Percentiles rank a stretch among this genome's conserved stretches.
Conservation (phyloP, 2,888 invertebrate genomes). For the Smittia aterrima region DNA sequence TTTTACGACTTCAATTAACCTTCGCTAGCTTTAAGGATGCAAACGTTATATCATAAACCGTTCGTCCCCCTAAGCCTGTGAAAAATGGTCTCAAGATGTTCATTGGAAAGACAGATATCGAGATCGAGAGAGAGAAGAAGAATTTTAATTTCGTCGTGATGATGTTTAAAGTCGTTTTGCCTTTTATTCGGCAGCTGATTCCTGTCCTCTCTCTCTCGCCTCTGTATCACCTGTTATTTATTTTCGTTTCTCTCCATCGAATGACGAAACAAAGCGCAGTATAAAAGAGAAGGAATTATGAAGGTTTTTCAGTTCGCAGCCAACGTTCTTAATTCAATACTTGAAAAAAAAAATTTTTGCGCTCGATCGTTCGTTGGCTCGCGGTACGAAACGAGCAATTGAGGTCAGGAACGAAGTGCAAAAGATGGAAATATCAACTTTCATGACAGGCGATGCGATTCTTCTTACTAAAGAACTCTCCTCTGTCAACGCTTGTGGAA, state of each 20-base stretch:
- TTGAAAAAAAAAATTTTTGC: not conserved
- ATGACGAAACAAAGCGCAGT: not conserved
- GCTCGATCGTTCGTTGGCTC: not conserved
- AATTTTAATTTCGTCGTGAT: conserved; percentile 8
- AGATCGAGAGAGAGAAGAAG: not conserved
- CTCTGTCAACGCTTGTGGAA: not conserved
- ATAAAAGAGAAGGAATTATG: not conserved
- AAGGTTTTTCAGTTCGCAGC: conserved; percentile 9
- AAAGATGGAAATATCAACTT: conserved; percentile 8
- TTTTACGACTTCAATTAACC: not conserved
- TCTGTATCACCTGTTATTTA: conserved; percentile 25
- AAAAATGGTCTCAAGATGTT: conserved; percentile 25
- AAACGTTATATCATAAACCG: conserved; percentile 6
- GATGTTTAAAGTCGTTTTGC: not conserved
- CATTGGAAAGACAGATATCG: not conserved
- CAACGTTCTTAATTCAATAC: too few relatives aligned
- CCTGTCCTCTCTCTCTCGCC: not conserved
- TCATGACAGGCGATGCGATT: not conserved
- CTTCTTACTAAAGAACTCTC: not conserved
- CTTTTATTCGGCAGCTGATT: not conserved
- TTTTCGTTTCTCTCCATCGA: not conserved
- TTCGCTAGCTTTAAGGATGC: not conserved
- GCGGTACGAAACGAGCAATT: not conserved
- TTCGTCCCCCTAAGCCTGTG: not conserved
- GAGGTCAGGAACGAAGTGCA: not conserved